Percentiles rank a stretch among this genome's conserved stretches.
Evolutionary conservation across 2,888 invertebrate genomes (phyloP).

Genomic region (Timema cristinae): DNA sequence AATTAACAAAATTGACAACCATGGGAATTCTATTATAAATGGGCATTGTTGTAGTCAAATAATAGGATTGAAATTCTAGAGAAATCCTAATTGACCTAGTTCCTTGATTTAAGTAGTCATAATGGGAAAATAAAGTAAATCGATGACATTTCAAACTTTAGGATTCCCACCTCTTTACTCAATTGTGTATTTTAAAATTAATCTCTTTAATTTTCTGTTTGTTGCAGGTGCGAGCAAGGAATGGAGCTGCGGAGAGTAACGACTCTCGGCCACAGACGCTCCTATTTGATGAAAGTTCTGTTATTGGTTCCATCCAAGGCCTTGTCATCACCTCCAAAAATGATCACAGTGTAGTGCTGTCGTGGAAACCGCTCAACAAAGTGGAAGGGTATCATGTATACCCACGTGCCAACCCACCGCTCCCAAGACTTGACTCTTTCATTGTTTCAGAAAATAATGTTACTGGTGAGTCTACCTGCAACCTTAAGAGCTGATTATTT

Average conservation of each 20-base stretch:
- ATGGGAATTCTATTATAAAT: too few species aligned
- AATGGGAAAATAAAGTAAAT: too few species aligned
- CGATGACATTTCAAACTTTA: slow-evolving; percentile 9
- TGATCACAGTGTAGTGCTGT: slow-evolving; percentile 52
- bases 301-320: slow-evolving; percentile 57
- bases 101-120: too few species aligned
- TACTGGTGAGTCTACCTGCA: slow-evolving; percentile 22
- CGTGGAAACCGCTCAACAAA: slow-evolving; percentile 58
- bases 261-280: slow-evolving; percentile 57
- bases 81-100: too few species aligned
- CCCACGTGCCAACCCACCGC: slow-evolving; percentile 51
- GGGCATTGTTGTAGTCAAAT: too few species aligned
- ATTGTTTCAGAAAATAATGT: slow-evolving; percentile 41
- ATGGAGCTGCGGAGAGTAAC: slow-evolving; percentile 56
- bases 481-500: too few species aligned
- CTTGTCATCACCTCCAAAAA: slow-evolving; percentile 50
- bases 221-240: slow-evolving; percentile 61
- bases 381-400: slow-evolving; percentile 58
- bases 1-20: too few species aligned
- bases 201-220: not conserved
- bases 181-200: not conserved
- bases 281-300: slow-evolving; percentile 60
- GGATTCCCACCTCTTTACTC: not conserved
- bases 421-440: slow-evolving; percentile 51
- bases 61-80: too few species aligned